phyloP scores from a whole-genome alignment of 2,797 vertebrate species.

The Mus minutoides region DNA sequence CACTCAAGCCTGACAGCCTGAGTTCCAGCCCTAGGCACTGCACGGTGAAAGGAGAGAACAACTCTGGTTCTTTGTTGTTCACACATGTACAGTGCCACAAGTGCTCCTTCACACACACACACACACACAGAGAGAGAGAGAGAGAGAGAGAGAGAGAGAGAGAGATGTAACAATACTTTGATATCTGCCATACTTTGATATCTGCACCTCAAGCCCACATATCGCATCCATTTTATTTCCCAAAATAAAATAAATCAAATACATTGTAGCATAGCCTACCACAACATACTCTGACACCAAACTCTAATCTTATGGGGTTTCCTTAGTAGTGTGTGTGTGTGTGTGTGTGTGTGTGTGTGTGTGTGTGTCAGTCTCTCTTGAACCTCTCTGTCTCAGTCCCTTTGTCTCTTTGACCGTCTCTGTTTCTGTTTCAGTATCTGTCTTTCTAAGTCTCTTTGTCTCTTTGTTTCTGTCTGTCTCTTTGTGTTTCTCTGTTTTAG shows the following conservation, averaged over 20 bases:
- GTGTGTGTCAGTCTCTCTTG: background rate
- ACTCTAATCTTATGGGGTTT: background rate
- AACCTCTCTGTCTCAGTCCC: background rate
- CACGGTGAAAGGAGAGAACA: background rate
- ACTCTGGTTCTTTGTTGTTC: background rate
- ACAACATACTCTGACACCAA: background rate
- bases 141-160: background rate
- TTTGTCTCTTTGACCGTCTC: background rate
- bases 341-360: background rate
- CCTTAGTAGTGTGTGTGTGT: background rate
- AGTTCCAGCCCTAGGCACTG: background rate
- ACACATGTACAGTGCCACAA: background rate
- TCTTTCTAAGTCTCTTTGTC: background rate
- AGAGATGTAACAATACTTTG: background rate
- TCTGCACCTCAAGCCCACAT: background rate
- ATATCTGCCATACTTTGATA: background rate
- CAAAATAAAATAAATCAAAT: conserved; percentile 8
- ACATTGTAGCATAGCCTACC: background rate
- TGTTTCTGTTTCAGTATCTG: too few relatives aligned
- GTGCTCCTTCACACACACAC: accelerated
- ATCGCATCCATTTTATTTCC: background rate
- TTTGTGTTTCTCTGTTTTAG: background rate
- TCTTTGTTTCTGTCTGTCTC: background rate
- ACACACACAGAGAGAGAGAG: too few relatives aligned
- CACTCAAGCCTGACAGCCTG: background rate